Evolutionary conservation across 2,888 invertebrate species (phyloP), one percentile per base, ranked within the genome.

Genomic region (Cheilosia vernalis): DNA sequence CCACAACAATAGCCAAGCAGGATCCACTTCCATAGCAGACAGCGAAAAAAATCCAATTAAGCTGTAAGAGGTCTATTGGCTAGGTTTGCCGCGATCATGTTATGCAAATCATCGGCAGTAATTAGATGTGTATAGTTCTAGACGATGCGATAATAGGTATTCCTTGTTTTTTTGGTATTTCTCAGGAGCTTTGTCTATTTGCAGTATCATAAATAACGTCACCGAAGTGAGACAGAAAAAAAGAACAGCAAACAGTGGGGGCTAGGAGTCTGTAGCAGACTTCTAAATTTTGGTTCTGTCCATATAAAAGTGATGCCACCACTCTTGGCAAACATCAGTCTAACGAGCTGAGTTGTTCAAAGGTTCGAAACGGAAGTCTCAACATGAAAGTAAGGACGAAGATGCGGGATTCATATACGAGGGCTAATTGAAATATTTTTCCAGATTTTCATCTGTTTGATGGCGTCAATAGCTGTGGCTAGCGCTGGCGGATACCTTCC

Each of bases 391-490:
- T 81, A 69, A 81, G 81, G 47, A 74, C 30, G 15, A 10, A 4
- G 3, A 15, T 0, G 1, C 6, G 40, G 40, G 66, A 37, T 51
- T 10, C 2, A 21, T 47, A 19, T 30, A 37, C 27, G 2, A 13
- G 27, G 37, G 3, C 30, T 42, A 1, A 51, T 58, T 40, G 5
- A 40, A 7, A 30, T 53, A 60, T 53, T 5, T 19, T 60, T 77
- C 15, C 33, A 88, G 88, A 24, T 63, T 17, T 87, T 88, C 44
- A 67, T 88, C 56, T 88, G 81, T 64, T 19, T 87, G 37, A 33
- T 88, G 69, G 87, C 85, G 10, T 78, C 58, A 30, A 58, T 87
- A 56, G 87, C 83, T 0, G 33, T 64, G 3, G 88, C 55, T 7
- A 72, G 47, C 5, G 88, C 88, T 51, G 79, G 84, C 51, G 73